phyloP scores from a whole-genome alignment of 2,888 invertebrate species.

The Platypus cylindrus region DNA sequence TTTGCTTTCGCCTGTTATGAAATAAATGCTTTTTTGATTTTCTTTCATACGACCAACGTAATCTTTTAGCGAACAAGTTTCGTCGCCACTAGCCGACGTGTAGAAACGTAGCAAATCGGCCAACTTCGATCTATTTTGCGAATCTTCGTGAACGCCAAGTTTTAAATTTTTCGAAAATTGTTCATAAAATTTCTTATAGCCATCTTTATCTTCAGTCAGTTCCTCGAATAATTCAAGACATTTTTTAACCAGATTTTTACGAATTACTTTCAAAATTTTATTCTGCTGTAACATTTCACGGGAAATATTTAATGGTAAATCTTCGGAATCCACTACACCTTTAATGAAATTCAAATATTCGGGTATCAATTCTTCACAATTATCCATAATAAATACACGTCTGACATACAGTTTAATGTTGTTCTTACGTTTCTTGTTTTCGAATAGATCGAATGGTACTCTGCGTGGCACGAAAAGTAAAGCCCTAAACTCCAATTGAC shows the following conservation, averaged over 20 bases:
- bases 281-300: constrained; percentile 99
- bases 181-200: constrained; percentile 97
- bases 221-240: constrained; percentile 95
- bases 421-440: constrained; percentile 96
- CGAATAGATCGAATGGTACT: constrained; percentile 95
- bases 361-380: constrained; percentile 98
- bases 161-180: constrained; percentile 97
- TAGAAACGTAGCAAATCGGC: constrained; percentile 81
- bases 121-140: constrained; percentile 84
- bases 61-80: constrained; percentile 85
- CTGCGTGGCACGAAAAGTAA: constrained; percentile 84
- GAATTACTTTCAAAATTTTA: constrained; percentile 96
- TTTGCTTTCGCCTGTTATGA: constrained; percentile 90
- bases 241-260: constrained; percentile 98
- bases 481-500: constrained; percentile 89
- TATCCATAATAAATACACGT: constrained; percentile 99
- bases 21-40: constrained; percentile 96
- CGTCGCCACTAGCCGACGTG: constrained; percentile 92
- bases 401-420: constrained; percentile 97
- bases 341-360: constrained; percentile 93
- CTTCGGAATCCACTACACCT: constrained; percentile 99
- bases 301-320: constrained; percentile 95
- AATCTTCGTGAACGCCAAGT: constrained; percentile 95
- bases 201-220: constrained; percentile 90
- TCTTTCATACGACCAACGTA: constrained; percentile 98